A percentile compares a stretch with the other conserved stretches of the same genome.
Evolutionary conservation across 2,113 vertebrate genomes (phyloP).

Genomic region (Martes martes): DNA sequence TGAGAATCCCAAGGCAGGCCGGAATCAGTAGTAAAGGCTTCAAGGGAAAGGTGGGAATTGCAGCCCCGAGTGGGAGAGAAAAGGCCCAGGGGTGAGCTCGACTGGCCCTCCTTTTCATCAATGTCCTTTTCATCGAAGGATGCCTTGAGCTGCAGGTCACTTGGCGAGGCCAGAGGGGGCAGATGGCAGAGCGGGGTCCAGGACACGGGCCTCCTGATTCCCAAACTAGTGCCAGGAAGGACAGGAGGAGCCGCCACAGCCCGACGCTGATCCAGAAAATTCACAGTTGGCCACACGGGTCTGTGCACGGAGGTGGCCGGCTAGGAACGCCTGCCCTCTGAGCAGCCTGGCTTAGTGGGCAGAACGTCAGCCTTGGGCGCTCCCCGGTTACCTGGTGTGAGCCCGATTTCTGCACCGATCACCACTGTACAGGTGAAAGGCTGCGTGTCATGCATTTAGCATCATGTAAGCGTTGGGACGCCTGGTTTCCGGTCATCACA

Average conservation of each 20-base stretch:
- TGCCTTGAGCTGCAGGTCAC: background rate
- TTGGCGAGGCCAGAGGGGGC: background rate
- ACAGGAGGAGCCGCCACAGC: background rate
- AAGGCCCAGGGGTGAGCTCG: background rate
- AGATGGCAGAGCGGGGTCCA: background rate
- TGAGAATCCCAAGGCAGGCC: fast-evolving
- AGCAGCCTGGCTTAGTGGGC: background rate
- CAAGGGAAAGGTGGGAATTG: background rate
- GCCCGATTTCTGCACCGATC: background rate
- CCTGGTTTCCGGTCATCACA: background rate
- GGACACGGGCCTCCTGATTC: background rate
- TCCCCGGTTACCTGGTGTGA: background rate
- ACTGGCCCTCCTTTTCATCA: background rate
- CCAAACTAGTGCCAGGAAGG: background rate
- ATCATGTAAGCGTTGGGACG: fast-evolving
- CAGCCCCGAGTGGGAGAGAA: background rate
- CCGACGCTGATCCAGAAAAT: background rate
- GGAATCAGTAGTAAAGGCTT: background rate
- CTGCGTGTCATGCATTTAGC: fast-evolving
- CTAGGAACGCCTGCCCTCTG: background rate
- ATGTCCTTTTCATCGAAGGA: background rate
- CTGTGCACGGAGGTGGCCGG: background rate
- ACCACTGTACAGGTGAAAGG: background rate
- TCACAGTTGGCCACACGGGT: fast-evolving
- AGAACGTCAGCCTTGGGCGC: fast-evolving